These are phyloP conservation scores for Drosophila parvula DNA, from an alignment of 1,140 invertebrate species.

Conservation along the genomic window DNA sequence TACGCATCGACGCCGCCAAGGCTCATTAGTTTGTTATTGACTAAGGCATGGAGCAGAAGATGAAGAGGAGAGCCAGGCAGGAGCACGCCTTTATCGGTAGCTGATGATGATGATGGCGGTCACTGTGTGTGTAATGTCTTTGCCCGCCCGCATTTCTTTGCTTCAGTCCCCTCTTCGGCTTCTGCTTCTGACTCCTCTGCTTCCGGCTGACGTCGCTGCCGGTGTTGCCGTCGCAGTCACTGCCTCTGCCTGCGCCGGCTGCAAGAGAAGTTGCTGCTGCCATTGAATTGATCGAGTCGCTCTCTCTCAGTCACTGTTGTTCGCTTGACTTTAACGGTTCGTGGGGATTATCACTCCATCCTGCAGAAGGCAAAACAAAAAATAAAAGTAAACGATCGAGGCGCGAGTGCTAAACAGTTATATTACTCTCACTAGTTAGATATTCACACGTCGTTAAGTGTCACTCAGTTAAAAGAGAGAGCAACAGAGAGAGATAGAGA, in stretches of 20 bases:
- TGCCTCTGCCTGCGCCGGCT: conserved; percentile 24
- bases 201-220: conserved; percentile 47
- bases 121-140: conserved; percentile 49
- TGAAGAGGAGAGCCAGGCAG: conserved; percentile 25
- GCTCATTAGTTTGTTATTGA: conserved; percentile 81
- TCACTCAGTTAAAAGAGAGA: conserved; percentile 24
- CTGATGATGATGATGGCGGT: conserved; percentile 60
- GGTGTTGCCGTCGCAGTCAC: conserved; percentile 18
- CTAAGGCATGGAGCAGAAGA: conserved; percentile 52
- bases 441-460: conserved; percentile 25
- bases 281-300: conserved; percentile 49
- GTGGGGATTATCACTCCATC: conserved; percentile 33
- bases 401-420: conserved; percentile 40
- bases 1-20: conserved; percentile 69
- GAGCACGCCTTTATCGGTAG: conserved; percentile 72
- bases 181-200: conserved; percentile 30
- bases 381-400: conserved; percentile 17
- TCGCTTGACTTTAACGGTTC: conserved; percentile 75
- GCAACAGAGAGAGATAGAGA: neutral
- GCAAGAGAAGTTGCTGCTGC: conserved; percentile 56
- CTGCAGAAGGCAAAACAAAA: conserved; percentile 11
- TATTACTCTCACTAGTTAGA: conserved; percentile 41
- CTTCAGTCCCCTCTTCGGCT: neutral
- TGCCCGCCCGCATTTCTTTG: conserved; percentile 68
- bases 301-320: conserved; percentile 64